Conservation (phyloP, 2,797 vertebrate species). For the Epinephelus awoara region DNA sequence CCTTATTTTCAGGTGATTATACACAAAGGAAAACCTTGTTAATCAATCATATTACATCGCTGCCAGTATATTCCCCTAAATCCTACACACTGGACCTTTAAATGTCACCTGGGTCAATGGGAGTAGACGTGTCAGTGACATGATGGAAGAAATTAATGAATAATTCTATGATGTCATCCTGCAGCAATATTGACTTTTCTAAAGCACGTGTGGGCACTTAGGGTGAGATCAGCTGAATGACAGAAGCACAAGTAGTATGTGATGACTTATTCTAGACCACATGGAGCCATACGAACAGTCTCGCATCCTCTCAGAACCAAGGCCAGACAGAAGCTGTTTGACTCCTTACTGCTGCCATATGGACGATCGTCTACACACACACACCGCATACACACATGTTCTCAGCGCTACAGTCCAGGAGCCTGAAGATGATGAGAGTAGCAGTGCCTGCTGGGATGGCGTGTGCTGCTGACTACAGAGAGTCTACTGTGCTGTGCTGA, state of each 20-base stretch:
- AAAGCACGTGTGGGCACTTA: conserved; percentile 34
- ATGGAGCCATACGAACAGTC: conserved; percentile 59
- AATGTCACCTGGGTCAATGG: conserved; percentile 3
- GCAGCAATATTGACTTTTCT: conserved; percentile 35
- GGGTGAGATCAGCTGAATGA: conserved; percentile 56
- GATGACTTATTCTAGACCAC: conserved; percentile 67
- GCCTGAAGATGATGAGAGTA: conserved; percentile 81
- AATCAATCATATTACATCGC: too few species aligned
- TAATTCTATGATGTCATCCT: conserved; percentile 37
- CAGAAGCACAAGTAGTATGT: conserved; percentile 38
- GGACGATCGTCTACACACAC: conserved; percentile 50
- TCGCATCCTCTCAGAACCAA: conserved; percentile 57
- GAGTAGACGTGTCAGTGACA: conserved; percentile 12
- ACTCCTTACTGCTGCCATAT: conserved; percentile 65
- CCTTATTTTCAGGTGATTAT: too few species aligned
- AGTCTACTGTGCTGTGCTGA: conserved; percentile 59
- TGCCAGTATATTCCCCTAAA: too few species aligned
- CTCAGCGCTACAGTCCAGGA: conserved; percentile 69
- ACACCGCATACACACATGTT: conserved; percentile 40
- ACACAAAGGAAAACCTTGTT: too few species aligned
- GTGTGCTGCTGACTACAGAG: conserved; percentile 65
- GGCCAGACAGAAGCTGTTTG: conserved; percentile 75
- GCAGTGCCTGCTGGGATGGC: conserved; percentile 77
- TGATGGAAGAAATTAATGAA: conserved; percentile 24
- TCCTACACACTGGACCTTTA: background rate